Conservation (phyloP, 92 coral and sea anemone genomes). For the Phymanthus crucifer region DNA sequence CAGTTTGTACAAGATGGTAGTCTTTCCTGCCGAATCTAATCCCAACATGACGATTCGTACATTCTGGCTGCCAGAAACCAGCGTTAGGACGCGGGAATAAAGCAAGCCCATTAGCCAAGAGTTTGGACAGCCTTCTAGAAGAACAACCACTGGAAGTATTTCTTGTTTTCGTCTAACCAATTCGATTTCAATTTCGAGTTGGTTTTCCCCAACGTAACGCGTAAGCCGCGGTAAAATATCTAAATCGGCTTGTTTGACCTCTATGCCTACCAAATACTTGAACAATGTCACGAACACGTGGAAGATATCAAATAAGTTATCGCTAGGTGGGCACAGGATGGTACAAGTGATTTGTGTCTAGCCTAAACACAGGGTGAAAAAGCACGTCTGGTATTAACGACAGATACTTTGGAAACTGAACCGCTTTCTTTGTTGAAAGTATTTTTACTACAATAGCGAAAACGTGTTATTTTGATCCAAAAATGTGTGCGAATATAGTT, state of each 20-base stretch:
- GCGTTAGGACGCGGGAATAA: conserved; percentile 18
- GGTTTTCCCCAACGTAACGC: neutral
- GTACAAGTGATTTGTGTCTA: too few relatives aligned
- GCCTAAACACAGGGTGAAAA: neutral
- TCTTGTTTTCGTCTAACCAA: neutral
- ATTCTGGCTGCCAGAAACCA: conserved; percentile 58
- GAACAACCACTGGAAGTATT: neutral
- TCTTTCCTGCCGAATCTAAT: conserved; percentile 82
- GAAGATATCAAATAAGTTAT: neutral
- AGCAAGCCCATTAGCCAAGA: conserved; percentile 36
- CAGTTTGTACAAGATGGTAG: conserved; percentile 81
- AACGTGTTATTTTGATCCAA: too few relatives aligned
- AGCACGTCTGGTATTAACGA: neutral
- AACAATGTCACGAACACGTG: neutral
- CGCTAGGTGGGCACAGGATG: neutral
- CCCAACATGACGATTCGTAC: conserved; percentile 83
- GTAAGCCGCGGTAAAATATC: neutral
- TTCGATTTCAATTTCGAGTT: neutral
- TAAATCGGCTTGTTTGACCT: neutral
- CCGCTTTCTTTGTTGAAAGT: neutral
- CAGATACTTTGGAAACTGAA: neutral
- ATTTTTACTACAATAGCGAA: too few relatives aligned
- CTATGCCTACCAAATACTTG: neutral
- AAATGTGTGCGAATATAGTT: too few relatives aligned
- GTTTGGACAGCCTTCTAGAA: neutral